phyloP scores from a whole-genome alignment of 1,140 invertebrate genomes.

The Apis dorsata region DNA sequence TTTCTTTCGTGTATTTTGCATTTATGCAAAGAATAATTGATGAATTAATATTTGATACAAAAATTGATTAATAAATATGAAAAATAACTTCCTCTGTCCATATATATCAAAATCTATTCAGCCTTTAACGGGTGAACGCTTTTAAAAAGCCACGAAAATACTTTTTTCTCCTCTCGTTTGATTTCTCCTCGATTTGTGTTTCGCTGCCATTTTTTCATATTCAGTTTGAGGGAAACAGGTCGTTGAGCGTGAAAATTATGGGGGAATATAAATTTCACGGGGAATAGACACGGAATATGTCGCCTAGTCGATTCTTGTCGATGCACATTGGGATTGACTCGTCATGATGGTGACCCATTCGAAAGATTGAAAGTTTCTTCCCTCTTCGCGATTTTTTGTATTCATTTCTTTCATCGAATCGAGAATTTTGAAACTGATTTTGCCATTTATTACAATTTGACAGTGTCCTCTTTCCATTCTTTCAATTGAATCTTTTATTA shows the following conservation, averaged over 20 bases:
- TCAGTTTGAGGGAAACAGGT: background rate
- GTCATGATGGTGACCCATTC: conserved; percentile 21
- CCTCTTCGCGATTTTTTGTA: background rate
- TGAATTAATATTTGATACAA: no score
- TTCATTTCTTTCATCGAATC: background rate
- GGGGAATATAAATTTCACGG: conserved; percentile 3
- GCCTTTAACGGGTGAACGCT: background rate
- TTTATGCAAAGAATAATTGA: no score
- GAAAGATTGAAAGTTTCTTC: conserved; percentile 17
- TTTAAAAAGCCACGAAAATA: background rate
- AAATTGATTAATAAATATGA: no score
- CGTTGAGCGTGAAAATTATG: background rate
- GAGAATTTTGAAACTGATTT: background rate
- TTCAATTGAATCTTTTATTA: no score
- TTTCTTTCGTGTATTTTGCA: no score
- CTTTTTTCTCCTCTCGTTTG: no score
- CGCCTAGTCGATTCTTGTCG: background rate
- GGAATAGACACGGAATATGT: conserved; percentile 20
- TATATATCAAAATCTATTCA: no score
- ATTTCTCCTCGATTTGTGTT: background rate
- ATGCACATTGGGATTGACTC: background rate
- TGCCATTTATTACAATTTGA: background rate
- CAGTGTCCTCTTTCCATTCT: no score
- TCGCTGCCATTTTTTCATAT: background rate
- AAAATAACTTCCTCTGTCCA: no score